These are phyloP conservation scores for Enteromius thamalakanensis DNA, from an alignment of 2,797 vertebrate species.

Conservation along the genomic window DNA sequence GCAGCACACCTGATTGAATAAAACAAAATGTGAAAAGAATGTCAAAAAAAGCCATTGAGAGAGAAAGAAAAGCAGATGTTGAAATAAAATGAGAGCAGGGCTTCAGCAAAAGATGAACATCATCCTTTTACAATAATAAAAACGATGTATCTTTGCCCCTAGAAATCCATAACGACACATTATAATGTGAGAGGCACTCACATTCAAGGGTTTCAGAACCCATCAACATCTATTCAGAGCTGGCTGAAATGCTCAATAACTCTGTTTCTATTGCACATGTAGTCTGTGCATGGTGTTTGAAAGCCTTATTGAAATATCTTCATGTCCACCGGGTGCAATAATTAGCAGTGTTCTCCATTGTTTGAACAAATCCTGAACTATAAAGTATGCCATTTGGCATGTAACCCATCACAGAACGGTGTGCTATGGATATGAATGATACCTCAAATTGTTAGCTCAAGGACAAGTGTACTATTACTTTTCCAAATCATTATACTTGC, in stretches of 20 bases:
- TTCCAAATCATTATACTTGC: background rate
- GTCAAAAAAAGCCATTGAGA: background rate
- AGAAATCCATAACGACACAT: conserved; percentile 26
- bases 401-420: background rate
- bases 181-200: conserved; percentile 25
- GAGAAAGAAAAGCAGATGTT: background rate
- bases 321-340: background rate
- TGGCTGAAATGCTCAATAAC: conserved; percentile 4
- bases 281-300: background rate
- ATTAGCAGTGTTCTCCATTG: background rate
- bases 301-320: background rate
- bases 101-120: conserved; percentile 23
- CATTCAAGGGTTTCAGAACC: conserved; percentile 12
- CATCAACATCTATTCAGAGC: background rate
- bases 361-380: background rate
- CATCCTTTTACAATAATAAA: conserved; percentile 23
- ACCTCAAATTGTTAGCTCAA: background rate
- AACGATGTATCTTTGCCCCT: background rate
- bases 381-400: background rate
- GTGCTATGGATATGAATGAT: background rate
- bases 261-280: background rate
- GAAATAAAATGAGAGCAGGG: background rate
- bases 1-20: background rate
- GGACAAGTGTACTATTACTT: background rate
- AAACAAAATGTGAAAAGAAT: conserved; percentile 19